phyloP scores from a whole-genome alignment of 1,140 invertebrate genomes.

The Caenorhabditis elegans region DNA sequence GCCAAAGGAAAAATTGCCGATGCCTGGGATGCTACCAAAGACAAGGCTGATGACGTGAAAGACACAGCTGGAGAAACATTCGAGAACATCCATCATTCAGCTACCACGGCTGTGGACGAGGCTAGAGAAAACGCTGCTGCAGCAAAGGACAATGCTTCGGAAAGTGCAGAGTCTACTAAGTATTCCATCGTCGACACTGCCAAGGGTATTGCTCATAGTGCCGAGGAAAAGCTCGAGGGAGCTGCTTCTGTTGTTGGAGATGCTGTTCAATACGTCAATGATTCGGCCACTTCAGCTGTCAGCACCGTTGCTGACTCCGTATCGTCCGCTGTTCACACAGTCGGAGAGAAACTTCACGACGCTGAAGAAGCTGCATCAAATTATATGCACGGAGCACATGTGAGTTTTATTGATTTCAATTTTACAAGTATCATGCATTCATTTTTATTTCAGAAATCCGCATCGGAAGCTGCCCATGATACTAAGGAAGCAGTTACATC shows the following conservation, averaged over 20 bases:
- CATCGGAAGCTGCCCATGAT: neutral
- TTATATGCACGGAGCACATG: neutral
- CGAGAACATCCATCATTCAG: neutral
- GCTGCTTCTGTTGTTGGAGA: neutral
- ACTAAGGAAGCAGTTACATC: neutral
- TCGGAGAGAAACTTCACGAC: neutral
- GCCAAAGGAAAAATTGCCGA: neutral
- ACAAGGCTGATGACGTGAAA: neutral
- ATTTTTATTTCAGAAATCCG: neutral
- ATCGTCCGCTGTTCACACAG: neutral
- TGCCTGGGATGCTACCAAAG: neutral
- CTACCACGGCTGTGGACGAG: neutral
- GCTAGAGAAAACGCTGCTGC: neutral
- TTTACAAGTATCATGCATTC: neutral
- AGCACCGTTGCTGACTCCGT: neutral
- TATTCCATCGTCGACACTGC: neutral
- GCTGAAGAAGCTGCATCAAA: neutral
- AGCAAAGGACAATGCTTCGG: neutral
- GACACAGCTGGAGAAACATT: neutral
- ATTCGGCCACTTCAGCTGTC: neutral
- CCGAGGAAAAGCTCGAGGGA: neutral
- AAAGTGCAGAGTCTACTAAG: neutral
- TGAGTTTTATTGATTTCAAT: neutral
- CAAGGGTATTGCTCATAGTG: neutral
- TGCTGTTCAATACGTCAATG: slow-evolving; percentile 19